Evolutionary conservation across 30 jellyfish, hydroid and myxozoan genomes (phyloP).

Genomic region (Aurelia sp.): DNA sequence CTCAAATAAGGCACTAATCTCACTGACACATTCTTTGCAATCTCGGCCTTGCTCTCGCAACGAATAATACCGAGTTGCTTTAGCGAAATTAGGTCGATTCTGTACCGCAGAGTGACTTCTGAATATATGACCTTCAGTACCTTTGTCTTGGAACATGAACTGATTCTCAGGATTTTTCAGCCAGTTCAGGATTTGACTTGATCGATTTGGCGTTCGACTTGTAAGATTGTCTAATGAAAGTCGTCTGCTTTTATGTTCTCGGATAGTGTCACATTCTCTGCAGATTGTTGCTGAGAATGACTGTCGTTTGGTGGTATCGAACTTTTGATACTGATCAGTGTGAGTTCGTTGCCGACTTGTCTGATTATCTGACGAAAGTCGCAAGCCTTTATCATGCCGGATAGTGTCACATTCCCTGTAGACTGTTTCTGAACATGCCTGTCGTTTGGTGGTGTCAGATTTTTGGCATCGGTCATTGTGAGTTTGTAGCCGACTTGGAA

Average conservation of each 20-base stretch:
- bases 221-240: constrained; percentile 26
- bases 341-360: constrained; percentile 1
- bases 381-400: neutral
- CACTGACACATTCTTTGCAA: neutral
- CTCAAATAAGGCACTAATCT: neutral
- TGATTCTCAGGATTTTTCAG: constrained; percentile 48
- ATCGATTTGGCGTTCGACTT: constrained; percentile 12
- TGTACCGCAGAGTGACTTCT: constrained; percentile 62
- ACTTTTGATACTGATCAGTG: constrained; percentile 13
- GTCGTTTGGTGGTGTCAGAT: too few species aligned
- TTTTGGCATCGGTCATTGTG: constrained; percentile 14
- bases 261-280: neutral
- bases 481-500: neutral
- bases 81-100: constrained; percentile 20
- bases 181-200: constrained; percentile 61
- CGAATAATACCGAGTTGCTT: constrained; percentile 37
- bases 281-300: neutral
- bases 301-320: too few species aligned
- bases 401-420: neutral
- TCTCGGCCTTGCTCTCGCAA: constrained; percentile 22
- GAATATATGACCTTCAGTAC: constrained; percentile 52
- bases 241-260: neutral
- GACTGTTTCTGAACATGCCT: neutral
- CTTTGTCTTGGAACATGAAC: constrained; percentile 52
- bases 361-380: constrained; percentile 6